Base-by-base conservation (phyloP, 2,113 vertebrate genomes). In the Hiodon tergisus region DNA sequence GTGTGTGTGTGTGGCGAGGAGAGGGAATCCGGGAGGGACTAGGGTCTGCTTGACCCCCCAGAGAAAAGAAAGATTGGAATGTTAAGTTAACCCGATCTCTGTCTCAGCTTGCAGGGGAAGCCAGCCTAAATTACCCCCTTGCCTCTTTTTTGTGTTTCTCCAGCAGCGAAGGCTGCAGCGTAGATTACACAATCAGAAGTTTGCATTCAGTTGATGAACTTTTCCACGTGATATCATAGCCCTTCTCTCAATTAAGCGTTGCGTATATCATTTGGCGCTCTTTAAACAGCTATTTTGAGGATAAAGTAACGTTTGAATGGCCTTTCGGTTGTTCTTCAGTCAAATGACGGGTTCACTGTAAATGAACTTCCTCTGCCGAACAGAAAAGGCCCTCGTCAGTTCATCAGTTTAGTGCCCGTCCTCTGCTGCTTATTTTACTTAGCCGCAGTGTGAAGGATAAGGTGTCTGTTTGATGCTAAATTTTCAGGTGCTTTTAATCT, bases 21-120 rank as follows among this genome's bases (percentile, higher is more conserved):
- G 11, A 53, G 74, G 46, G 16, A n/a, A n/a, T 10, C 63, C 47
- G 47, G 61, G 57, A 57, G 69, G 13, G 68, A 75, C 48, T 69
- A 57, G 63, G 63, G 57, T 55, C 31, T 46, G 76, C 69, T 77
- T n/a, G 2, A 72, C 78, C 3, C 9, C 78, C 67, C 14, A 13
- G 6, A 48, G 59, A 75, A 77, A 78, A 83, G 81, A 81, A 82
- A 84, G 82, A 84, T 74, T 80, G 87, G 87, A 84, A 7, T 80
- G 80, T 16, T 6, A 31, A 84, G 80, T 86, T 83, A 88, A 91
- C 88, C 82, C 3, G 9, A 60, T 83, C 0, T 0, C 70, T 89
- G 83, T 54, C 79, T 6, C 76, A 84, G 86, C 78, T 77, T 79
- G 85, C 76, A 73, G 67, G 74, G 61, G 79, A 78, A 76, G 50